Percentiles rank a stretch among this genome's conserved stretches.
These are phyloP conservation scores for Procambarus virginalis DNA, from an alignment of 1,140 invertebrate species.

Conservation along the genomic window DNA sequence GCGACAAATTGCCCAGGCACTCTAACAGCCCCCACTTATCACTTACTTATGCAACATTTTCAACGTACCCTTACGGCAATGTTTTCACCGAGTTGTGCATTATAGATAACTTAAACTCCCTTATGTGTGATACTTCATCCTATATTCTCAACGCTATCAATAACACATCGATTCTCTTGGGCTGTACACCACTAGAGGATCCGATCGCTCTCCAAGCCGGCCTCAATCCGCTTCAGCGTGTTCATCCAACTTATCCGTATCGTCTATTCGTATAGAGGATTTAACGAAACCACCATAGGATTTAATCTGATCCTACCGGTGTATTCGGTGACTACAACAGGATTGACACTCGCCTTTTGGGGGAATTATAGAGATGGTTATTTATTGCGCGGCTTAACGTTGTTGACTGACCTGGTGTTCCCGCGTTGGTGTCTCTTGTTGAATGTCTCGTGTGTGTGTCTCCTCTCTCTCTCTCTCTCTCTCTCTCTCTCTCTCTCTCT, in stretches of 20 bases:
- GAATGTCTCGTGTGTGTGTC: no score
- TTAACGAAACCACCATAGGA: conserved; percentile 28
- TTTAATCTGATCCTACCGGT: conserved; percentile 19
- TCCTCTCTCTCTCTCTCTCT: no score
- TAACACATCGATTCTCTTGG: conserved; percentile 19
- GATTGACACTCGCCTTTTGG: conserved; percentile 1
- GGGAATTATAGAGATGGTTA: conserved; percentile 12
- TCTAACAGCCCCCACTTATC: neutral
- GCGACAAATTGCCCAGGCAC: neutral
- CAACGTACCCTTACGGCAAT: neutral
- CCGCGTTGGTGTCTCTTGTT: neutral
- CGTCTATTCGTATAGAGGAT: conserved; percentile 12
- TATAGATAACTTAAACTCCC: conserved; percentile 31
- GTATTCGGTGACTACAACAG: conserved; percentile 2
- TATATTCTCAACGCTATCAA: conserved; percentile 17
- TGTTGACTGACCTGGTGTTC: neutral
- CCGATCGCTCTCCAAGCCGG: neutral
- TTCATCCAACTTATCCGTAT: conserved; percentile 38
- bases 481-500: no score
- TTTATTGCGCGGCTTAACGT: neutral
- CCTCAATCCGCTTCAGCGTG: conserved; percentile 22
- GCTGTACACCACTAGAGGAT: conserved; percentile 7
- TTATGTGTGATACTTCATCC: conserved; percentile 26
- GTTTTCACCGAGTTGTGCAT: neutral
- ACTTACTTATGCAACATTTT: neutral